phyloP scores from a whole-genome alignment of 2,888 invertebrate species.

The Euspilapteryx auroguttella region DNA sequence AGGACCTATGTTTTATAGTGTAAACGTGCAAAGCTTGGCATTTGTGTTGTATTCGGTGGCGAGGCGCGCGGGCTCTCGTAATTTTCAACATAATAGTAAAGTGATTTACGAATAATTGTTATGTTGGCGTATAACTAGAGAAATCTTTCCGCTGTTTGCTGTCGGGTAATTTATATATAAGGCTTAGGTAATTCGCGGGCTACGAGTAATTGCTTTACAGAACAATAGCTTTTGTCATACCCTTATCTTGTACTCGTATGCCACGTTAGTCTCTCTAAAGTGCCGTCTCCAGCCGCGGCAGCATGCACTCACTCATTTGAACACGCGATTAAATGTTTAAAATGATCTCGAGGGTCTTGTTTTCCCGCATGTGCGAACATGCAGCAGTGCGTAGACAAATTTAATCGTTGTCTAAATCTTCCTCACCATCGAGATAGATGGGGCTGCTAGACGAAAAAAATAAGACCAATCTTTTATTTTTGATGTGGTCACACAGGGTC shows the following conservation, averaged over 20 bases:
- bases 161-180: slow-evolving; percentile 60
- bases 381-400: no score
- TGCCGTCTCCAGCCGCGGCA: no score
- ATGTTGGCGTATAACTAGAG: slow-evolving; percentile 60
- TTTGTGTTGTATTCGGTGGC: slow-evolving; percentile 35
- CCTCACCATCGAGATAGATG: no score
- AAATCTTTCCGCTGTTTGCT: slow-evolving; percentile 62
- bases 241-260: slow-evolving; percentile 46
- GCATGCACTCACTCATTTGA: no score
- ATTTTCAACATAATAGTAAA: slow-evolving; percentile 63
- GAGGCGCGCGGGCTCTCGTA: slow-evolving; percentile 40
- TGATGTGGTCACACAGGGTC: no score
- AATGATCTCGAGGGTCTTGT: no score
- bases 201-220: slow-evolving; percentile 56
- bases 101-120: slow-evolving; percentile 63
- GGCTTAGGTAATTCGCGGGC: slow-evolving; percentile 59
- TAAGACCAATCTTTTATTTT: no score
- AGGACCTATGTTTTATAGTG: slow-evolving; percentile 28
- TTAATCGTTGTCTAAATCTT: no score
- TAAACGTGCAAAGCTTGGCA: slow-evolving; percentile 15
- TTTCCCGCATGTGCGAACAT: no score
- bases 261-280: slow-evolving; percentile 44
- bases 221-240: slow-evolving; percentile 61
- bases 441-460: no score
- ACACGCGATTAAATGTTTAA: no score